A percentile compares a stretch with the other conserved stretches of the same genome.
Evolutionary conservation across 2,888 invertebrate genomes (phyloP).

Genomic region (Eupithecia centaureata): DNA sequence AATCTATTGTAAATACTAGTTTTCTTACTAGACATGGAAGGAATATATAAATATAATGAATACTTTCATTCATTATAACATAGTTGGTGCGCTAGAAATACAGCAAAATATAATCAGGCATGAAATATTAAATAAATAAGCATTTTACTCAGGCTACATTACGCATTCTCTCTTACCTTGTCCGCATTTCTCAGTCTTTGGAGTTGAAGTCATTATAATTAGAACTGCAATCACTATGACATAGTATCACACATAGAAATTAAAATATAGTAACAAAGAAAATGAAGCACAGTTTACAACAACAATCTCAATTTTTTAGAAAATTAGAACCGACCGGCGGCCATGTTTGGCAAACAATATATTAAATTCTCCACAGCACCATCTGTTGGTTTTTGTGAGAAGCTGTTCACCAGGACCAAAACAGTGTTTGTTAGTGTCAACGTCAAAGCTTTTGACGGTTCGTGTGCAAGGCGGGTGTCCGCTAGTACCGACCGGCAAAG

Average conservation of each 20-base stretch:
- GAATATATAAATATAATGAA: neutral
- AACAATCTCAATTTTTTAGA: slow-evolving; percentile 65
- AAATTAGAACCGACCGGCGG: slow-evolving; percentile 75
- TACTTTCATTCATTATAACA: neutral
- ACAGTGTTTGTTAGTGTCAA: neutral
- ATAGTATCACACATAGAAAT: slow-evolving; percentile 64
- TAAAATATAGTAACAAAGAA: slow-evolving; percentile 45
- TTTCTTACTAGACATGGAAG: neutral
- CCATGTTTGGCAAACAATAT: slow-evolving; percentile 68
- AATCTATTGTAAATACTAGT: neutral
- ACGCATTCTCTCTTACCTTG: slow-evolving; percentile 75
- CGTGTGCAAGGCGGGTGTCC: too few relatives aligned
- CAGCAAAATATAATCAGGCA: neutral
- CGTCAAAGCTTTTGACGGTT: neutral
- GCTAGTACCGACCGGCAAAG: too few relatives aligned
- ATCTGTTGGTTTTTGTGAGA: slow-evolving; percentile 8
- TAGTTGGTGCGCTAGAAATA: neutral
- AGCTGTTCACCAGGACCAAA: neutral
- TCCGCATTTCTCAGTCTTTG: slow-evolving; percentile 80
- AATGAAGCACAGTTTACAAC: slow-evolving; percentile 52
- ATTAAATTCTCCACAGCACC: slow-evolving; percentile 13
- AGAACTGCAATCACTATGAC: slow-evolving; percentile 64
- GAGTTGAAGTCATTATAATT: slow-evolving; percentile 79
- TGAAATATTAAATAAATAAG: neutral
- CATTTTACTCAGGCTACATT: slow-evolving; percentile 43